phyloP scores from a whole-genome alignment of 2,888 invertebrate species.

The Dolichopus griseipennis region DNA sequence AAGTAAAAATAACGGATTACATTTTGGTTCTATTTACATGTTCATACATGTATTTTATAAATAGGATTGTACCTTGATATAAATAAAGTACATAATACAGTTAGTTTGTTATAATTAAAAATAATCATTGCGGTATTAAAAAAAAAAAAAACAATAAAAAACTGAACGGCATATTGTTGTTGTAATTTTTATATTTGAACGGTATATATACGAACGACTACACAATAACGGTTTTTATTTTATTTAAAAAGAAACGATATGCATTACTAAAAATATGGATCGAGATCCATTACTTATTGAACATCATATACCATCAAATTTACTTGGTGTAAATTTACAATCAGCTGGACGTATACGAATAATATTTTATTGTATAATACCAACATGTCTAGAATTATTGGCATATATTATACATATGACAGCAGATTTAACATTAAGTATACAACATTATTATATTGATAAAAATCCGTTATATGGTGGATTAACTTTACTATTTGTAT shows the following conservation, averaged over 20 bases:
- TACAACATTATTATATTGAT: conserved; percentile 51
- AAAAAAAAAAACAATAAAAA: too few species aligned
- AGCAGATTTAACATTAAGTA: conserved; percentile 56
- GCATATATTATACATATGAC: conserved; percentile 60
- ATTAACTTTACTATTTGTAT: conserved; percentile 44
- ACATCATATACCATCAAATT: conserved; percentile 29
- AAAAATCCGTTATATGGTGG: conserved; percentile 48
- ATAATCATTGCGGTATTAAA: too few species aligned
- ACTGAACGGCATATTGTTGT: too few species aligned
- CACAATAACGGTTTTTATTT: not conserved
- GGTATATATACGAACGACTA: not conserved
- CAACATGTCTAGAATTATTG: conserved; percentile 50
- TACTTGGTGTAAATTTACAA: conserved; percentile 36
- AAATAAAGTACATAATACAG: too few species aligned
- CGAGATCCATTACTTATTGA: not conserved
- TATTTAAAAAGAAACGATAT: too few species aligned
- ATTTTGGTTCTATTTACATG: too few species aligned
- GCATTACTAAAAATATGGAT: not conserved
- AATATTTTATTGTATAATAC: conserved; percentile 45
- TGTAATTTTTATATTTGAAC: not conserved
- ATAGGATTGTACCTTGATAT: too few species aligned
- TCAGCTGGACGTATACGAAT: conserved; percentile 35
- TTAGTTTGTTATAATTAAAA: too few species aligned
- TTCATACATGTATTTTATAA: too few species aligned
- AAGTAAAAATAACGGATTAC: not conserved